Percentiles rank a stretch among this genome's conserved stretches.
phyloP scores from a whole-genome alignment of 2,797 vertebrate species.

The Coilia nasus region DNA sequence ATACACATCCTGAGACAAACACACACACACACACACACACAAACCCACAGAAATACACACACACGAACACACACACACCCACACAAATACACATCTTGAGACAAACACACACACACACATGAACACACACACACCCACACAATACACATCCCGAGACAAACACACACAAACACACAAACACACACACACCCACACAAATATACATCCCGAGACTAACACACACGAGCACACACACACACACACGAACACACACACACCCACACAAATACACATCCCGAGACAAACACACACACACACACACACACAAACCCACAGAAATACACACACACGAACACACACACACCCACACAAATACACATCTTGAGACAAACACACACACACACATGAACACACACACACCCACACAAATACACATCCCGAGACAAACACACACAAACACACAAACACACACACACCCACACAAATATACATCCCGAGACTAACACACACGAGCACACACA shows the following conservation, averaged over 20 bases:
- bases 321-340: not conserved
- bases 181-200: constrained; percentile 19
- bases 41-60: not conserved
- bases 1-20: not conserved
- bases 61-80: not conserved
- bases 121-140: not conserved
- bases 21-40: not conserved
- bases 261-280: not conserved
- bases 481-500: not conserved
- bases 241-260: not conserved
- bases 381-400: not conserved
- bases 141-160: constrained; percentile 36
- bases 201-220: not conserved
- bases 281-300: not conserved
- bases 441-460: not conserved
- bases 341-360: not conserved
- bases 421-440: constrained; percentile 17
- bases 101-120: not conserved
- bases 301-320: not conserved
- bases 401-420: no score
- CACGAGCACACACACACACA: not conserved
- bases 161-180: not conserved
- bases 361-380: not conserved
- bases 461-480: not conserved
- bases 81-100: not conserved